Percentiles rank a stretch among this genome's conserved stretches.
These are phyloP conservation scores for Mycteria americana DNA, from an alignment of 2,797 vertebrate genomes.

Conservation along the genomic window DNA sequence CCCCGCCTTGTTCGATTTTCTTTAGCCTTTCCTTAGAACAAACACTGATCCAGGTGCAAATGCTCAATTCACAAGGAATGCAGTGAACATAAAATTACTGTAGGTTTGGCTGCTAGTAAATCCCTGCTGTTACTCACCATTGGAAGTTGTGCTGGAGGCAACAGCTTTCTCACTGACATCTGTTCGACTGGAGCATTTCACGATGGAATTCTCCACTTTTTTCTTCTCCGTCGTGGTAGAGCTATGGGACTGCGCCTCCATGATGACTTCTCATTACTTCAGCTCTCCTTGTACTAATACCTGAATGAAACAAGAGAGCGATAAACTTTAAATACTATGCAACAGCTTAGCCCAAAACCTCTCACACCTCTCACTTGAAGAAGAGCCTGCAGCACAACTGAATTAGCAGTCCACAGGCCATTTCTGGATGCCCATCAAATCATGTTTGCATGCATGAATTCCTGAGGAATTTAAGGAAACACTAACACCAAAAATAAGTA, in stretches of 20 bases:
- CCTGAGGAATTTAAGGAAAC: conserved; percentile 1
- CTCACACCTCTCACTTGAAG: not conserved
- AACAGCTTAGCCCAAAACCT: not conserved
- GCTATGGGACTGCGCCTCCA: conserved; percentile 97
- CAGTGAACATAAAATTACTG: conserved; percentile 59
- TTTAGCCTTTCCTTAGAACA: conserved; percentile 45
- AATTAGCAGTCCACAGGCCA: conserved; percentile 17
- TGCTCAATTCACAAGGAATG: conserved; percentile 67
- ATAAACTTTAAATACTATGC: conserved; percentile 29
- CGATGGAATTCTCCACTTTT: conserved; percentile 93
- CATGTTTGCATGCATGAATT: conserved; percentile 14
- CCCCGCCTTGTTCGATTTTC: not conserved
- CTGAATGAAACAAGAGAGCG: conserved; percentile 72
- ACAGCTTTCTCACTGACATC: conserved; percentile 98
- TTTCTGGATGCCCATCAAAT: not conserved
- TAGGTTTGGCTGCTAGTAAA: conserved; percentile 61
- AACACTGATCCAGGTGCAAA: conserved; percentile 67
- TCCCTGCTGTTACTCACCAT: conserved; percentile 82
- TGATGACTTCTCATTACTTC: conserved; percentile 95
- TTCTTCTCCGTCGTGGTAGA: conserved; percentile 93
- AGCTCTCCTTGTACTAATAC: conserved; percentile 81
- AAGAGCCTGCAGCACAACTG: not conserved
- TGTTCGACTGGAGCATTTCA: conserved; percentile 87
- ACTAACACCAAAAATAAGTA: not conserved
- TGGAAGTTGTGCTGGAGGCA: conserved; percentile 98